phyloP scores from a whole-genome alignment of 2,888 invertebrate species.

The Antitype chi region DNA sequence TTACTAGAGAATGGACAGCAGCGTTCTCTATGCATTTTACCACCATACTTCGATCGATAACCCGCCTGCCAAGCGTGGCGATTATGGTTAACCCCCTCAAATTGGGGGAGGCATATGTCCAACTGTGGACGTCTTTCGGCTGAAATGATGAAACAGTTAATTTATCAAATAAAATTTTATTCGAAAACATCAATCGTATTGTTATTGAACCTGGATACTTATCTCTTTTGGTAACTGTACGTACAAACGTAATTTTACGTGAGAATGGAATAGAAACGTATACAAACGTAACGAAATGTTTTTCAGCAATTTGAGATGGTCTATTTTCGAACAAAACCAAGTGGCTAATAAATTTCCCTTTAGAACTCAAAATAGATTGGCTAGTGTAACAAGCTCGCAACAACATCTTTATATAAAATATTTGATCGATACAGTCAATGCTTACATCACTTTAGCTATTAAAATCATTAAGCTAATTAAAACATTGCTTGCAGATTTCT shows the following conservation, averaged over 20 bases:
- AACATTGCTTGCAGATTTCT: background rate
- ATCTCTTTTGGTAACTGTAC: background rate
- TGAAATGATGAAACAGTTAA: too few relatives aligned
- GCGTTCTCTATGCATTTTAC: too few relatives aligned
- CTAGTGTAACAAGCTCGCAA: background rate
- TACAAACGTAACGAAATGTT: constrained; percentile 13
- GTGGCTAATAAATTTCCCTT: background rate
- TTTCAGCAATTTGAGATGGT: background rate
- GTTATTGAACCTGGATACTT: too few relatives aligned
- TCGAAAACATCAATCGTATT: too few relatives aligned
- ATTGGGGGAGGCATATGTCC: too few relatives aligned
- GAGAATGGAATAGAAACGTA: constrained; percentile 19
- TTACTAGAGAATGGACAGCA: too few relatives aligned
- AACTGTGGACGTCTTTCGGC: too few relatives aligned
- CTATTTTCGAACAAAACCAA: constrained; percentile 8
- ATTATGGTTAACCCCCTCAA: too few relatives aligned
- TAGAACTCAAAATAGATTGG: background rate
- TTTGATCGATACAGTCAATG: background rate
- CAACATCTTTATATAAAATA: background rate
- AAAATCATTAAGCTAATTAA: background rate
- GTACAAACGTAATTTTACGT: constrained; percentile 20
- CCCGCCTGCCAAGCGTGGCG: too few relatives aligned
- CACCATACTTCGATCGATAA: too few relatives aligned
- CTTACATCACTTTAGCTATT: background rate
- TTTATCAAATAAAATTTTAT: too few relatives aligned